phyloP scores from a whole-genome alignment of 2,113 vertebrate species.

The Erinaceus europaeus region DNA sequence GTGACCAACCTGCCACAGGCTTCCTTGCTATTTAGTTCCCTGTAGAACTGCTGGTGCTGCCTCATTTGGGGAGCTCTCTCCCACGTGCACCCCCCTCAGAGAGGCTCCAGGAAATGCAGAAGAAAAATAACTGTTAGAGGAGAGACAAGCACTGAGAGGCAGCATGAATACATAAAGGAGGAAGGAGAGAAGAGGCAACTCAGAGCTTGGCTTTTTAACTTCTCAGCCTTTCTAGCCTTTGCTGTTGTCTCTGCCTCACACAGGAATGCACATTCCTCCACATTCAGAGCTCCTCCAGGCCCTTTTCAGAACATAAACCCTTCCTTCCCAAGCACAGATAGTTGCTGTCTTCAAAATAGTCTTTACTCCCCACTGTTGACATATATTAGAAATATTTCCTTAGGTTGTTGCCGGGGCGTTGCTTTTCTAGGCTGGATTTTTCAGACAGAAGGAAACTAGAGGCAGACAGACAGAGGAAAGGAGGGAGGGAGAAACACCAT shows the following conservation, averaged over 20 bases:
- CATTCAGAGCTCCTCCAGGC: background rate
- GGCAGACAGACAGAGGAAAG: too few species aligned
- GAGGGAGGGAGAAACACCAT: too few species aligned
- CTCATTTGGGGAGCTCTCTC: background rate
- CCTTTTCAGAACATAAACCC: background rate
- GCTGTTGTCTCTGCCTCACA: too few species aligned
- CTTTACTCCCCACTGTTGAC: too few species aligned
- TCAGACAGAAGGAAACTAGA: too few species aligned
- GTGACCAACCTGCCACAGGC: accelerated
- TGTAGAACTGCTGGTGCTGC: background rate
- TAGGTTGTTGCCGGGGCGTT: too few species aligned
- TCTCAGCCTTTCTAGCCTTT: background rate
- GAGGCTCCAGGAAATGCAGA: background rate
- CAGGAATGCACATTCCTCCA: background rate
- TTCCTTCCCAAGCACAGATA: background rate
- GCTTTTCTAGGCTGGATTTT: too few species aligned
- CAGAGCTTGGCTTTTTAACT: accelerated
- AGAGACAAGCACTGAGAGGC: background rate
- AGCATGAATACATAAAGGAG: background rate
- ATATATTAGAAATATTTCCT: too few species aligned
- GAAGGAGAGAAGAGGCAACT: background rate
- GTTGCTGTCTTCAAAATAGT: background rate
- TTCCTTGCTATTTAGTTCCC: background rate
- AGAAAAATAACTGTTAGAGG: too few species aligned
- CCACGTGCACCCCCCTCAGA: accelerated